Evolutionary conservation across 2,113 vertebrate species (phyloP), one percentile per base, ranked within the genome.

Genomic region (Struthio camelus): DNA sequence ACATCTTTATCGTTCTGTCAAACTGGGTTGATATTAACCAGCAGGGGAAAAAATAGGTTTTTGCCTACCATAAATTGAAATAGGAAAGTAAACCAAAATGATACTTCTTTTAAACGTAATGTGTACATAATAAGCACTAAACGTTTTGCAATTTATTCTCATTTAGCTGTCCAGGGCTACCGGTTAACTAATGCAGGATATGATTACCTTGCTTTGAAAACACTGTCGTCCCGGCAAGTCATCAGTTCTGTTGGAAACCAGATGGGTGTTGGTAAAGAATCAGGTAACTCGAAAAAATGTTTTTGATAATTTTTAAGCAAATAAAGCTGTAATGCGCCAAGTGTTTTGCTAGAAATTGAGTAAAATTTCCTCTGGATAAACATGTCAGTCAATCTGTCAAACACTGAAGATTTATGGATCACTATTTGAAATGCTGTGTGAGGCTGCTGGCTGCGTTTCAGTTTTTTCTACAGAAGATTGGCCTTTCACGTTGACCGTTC

Each of bases 211-310:
- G 99, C 99, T 88, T 97, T 99, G 92, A 99, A 99, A 98, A 99
- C 99, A 4, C 96, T 99, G 38, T 99, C 98, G 50, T 98, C 99
- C 36, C 98, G 99, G 89, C 98, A 99, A 90, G 98, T 99, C n/a
- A 54, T 99, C 71, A 90, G 87, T 90, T 99, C 99, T 91, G 98
- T 99, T 96, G 99, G 99, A 95, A 99, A 99, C 97, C 99, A 99
- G 95, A 99, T 99, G 98, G 99, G 99, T 83, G 99, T 99, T 78
- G 99, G 99, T 48, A 99, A 99, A 98, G 99, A 99, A 97, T 99
- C 99, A 92, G 99, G 99, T 99, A 97, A 96, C 80, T 90, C 18
- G 61, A 85, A 34, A 34, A 51, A 42, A 78, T 1, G 9, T 20
- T 81, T 25, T 14, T 0, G 32, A 3, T 88, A 11, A 1, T 10